A percentile compares a stretch with the other conserved stretches of the same genome.
phyloP scores from a whole-genome alignment of 2,888 invertebrate genomes.

The Myathropa florea region DNA sequence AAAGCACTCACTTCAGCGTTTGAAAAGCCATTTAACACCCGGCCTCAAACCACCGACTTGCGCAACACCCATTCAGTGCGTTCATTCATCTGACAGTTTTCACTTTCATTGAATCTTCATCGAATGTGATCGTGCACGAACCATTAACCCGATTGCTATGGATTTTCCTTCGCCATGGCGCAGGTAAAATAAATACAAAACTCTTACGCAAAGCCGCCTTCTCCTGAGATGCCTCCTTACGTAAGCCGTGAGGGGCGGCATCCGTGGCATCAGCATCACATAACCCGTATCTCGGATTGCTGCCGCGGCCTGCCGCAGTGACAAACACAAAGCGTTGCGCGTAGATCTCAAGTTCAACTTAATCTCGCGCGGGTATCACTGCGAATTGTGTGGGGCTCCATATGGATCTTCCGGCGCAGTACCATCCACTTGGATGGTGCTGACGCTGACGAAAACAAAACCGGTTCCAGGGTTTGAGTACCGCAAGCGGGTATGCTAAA shows the following conservation, averaged over 20 bases:
- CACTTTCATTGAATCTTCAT: conserved; percentile 28
- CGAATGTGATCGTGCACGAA: conserved; percentile 1
- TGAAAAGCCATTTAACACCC: conserved; percentile 12
- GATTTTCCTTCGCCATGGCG: neutral
- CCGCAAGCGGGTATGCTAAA: conserved; percentile 51
- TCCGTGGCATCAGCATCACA: neutral
- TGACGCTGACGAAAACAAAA: conserved; percentile 8
- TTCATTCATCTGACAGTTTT: conserved; percentile 18
- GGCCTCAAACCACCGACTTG: neutral
- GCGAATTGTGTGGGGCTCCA: conserved; percentile 9
- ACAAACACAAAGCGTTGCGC: neutral
- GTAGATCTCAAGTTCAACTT: conserved; percentile 16
- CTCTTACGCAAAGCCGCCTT: conserved; percentile 31
- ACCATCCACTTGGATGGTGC: conserved; percentile 24
- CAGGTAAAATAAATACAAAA: conserved; percentile 1
- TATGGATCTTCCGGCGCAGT: conserved; percentile 23
- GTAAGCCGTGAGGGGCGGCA: conserved; percentile 12
- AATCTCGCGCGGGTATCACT: conserved; percentile 9
- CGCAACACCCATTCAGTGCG: neutral
- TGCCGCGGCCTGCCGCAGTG: neutral
- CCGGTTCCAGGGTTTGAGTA: conserved; percentile 39
- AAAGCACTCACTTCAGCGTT: conserved; percentile 3
- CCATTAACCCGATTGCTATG: conserved; percentile 22
- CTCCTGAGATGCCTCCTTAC: conserved; percentile 3
- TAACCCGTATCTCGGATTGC: conserved; percentile 17